Conservation (phyloP, 2,113 vertebrate species). For the Hippocampus abdominalis region DNA sequence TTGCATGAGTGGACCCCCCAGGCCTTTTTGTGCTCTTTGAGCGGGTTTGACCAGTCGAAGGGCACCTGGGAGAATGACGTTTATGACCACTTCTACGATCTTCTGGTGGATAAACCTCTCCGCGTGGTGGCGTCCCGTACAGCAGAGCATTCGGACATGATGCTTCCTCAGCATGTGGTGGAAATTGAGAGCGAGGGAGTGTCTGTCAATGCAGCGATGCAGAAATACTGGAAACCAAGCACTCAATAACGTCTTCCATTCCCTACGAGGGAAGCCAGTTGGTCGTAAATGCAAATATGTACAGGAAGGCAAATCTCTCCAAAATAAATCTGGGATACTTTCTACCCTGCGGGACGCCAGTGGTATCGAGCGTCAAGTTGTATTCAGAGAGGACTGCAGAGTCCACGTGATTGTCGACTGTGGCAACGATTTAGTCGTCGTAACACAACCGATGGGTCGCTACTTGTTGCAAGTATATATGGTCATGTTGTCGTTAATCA, state of each 20-base stretch:
- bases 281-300: constrained; percentile 16
- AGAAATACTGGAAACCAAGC: constrained; percentile 60
- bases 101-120: constrained; percentile 69
- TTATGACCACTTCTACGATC: constrained; percentile 72
- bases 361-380: too few relatives aligned
- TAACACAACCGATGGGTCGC: too few relatives aligned
- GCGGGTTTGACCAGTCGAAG: constrained; percentile 72
- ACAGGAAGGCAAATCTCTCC: constrained; percentile 63
- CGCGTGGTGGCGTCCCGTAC: constrained; percentile 65
- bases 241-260: background rate
- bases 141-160: constrained; percentile 19
- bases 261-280: background rate
- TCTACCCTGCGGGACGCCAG: constrained; percentile 57
- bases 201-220: constrained; percentile 68
- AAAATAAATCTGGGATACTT: constrained; percentile 54
- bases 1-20: constrained; percentile 71
- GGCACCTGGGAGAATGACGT: constrained; percentile 72
- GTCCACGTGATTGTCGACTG: too few relatives aligned
- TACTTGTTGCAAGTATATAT: too few relatives aligned
- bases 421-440: too few relatives aligned
- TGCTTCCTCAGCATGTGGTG: constrained; percentile 71
- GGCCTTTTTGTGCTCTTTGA: constrained; percentile 80
- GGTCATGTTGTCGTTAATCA: too few relatives aligned
- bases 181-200: constrained; percentile 66
- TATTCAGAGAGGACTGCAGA: too few relatives aligned